phyloP scores from a whole-genome alignment of 1,140 invertebrate species.

The Lordiphosa collinella region DNA sequence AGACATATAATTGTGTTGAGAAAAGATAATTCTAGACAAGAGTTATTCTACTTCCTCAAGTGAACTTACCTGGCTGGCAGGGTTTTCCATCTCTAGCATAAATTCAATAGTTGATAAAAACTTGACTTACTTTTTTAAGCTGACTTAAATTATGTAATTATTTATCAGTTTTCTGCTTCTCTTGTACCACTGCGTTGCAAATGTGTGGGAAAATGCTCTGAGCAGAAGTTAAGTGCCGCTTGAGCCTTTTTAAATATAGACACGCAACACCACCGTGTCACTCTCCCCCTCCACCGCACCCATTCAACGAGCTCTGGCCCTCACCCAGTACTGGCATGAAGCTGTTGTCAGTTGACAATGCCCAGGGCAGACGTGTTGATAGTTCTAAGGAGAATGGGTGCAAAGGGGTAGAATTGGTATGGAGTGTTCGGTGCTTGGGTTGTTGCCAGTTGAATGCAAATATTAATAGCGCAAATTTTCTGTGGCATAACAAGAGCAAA shows the following conservation, averaged over 20 bases:
- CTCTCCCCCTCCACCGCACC: not conserved
- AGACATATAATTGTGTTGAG: no score
- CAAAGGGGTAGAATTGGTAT: not conserved
- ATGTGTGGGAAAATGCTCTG: slow-evolving; percentile 29
- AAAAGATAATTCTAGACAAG: no score
- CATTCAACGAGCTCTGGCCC: no score
- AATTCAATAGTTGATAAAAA: no score
- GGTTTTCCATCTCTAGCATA: no score
- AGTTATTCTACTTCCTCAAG: no score
- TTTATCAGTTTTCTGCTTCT: not conserved
- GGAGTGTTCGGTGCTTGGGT: slow-evolving; percentile 18
- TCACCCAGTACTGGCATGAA: slow-evolving; percentile 7
- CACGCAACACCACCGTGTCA: slow-evolving; percentile 18
- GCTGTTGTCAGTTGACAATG: slow-evolving; percentile 66
- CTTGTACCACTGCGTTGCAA: slow-evolving; percentile 13
- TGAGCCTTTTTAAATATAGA: slow-evolving; percentile 71
- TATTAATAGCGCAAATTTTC: slow-evolving; percentile 75
- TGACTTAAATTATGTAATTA: not conserved
- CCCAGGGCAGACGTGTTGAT: slow-evolving; percentile 54
- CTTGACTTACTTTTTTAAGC: not conserved
- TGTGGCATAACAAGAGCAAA: slow-evolving; percentile 46
- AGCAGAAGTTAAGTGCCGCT: slow-evolving; percentile 67
- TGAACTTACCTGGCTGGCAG: no score
- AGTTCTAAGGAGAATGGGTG: slow-evolving; percentile 31
- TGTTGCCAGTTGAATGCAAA: slow-evolving; percentile 69